Percentiles rank a stretch among this genome's conserved stretches.
Conservation (phyloP, 2,113 vertebrate species). For the Amia ocellicauda region DNA sequence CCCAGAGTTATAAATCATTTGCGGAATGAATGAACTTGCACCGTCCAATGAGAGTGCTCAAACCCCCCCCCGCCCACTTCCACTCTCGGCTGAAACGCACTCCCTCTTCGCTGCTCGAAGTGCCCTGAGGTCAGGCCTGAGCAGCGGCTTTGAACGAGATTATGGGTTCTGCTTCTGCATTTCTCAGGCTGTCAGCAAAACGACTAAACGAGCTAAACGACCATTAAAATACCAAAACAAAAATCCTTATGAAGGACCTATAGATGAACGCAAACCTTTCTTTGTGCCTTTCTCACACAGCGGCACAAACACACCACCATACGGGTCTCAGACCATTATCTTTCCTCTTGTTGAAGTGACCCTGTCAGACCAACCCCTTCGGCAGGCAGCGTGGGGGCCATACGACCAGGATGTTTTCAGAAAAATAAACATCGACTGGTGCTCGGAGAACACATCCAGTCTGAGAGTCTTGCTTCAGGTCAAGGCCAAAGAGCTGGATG, state of each 20-base stretch:
- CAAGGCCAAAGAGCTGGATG: too few species aligned
- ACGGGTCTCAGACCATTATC: background rate
- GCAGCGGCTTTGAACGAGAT: slow-evolving; percentile 12
- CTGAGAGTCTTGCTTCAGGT: too few species aligned
- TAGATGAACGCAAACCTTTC: background rate
- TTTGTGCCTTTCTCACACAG: slow-evolving; percentile 7
- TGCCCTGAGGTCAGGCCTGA: slow-evolving; percentile 17
- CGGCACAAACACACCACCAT: background rate
- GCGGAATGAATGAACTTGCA: slow-evolving; percentile 48
- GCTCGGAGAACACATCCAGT: too few species aligned
- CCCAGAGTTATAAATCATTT: slow-evolving; percentile 51
- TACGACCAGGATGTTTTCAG: too few species aligned
- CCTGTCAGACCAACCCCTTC: background rate
- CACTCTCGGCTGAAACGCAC: slow-evolving; percentile 27
- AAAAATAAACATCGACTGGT: too few species aligned
- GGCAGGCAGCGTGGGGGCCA: background rate
- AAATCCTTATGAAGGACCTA: background rate
- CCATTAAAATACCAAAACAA: too few species aligned
- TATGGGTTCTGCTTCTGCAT: slow-evolving; percentile 20
- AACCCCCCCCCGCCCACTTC: slow-evolving; percentile 36
- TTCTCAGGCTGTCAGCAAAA: slow-evolving; percentile 16
- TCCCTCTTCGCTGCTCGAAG: slow-evolving; percentile 6
- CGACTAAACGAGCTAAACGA: background rate
- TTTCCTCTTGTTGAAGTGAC: background rate
- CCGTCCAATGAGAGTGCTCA: slow-evolving; percentile 46